phyloP scores from a whole-genome alignment of 1,140 invertebrate species.

The Drosophila varians region DNA sequence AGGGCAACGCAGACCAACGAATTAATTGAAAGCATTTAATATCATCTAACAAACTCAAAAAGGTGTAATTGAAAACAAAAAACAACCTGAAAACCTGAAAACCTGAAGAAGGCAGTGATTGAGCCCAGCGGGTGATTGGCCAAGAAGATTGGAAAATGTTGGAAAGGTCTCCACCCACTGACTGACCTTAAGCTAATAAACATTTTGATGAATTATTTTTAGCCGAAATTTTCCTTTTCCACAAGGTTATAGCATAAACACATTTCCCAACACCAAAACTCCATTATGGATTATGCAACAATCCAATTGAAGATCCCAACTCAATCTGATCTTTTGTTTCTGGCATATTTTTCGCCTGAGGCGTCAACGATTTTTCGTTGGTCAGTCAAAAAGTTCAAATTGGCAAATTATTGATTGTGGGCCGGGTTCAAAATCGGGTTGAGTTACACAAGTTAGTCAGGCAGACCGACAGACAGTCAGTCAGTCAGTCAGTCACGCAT shows the following conservation, averaged over 20 bases:
- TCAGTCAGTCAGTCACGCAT: constrained; percentile 55
- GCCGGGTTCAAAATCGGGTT: constrained; percentile 19
- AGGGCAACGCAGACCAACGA: constrained; percentile 57
- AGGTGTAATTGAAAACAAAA: constrained; percentile 21
- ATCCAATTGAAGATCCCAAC: constrained; percentile 14
- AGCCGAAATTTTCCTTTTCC: background rate
- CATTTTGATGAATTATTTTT: constrained; percentile 20
- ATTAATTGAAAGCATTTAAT: constrained; percentile 64
- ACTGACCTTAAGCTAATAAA: constrained; percentile 28
- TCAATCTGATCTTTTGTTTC: constrained; percentile 7
- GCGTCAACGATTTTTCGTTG: constrained; percentile 33
- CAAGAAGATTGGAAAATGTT: constrained; percentile 15
- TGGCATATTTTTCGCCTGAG: constrained; percentile 1
- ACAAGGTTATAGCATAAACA: background rate
- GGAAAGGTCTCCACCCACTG: constrained; percentile 19
- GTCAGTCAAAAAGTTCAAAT: constrained; percentile 38
- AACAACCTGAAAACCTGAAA: constrained; percentile 12
- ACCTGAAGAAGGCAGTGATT: too few species aligned
- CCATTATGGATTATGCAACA: background rate
- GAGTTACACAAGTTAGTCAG: constrained; percentile 40
- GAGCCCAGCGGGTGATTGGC: constrained; percentile 38
- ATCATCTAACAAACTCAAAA: constrained; percentile 34
- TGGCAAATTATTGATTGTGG: constrained; percentile 37
- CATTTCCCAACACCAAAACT: background rate
- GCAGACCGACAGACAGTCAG: background rate